A percentile compares a stretch with the other conserved stretches of the same genome.
phyloP scores from a whole-genome alignment of 1,140 invertebrate genomes.

The Reticulitermes speratus region DNA sequence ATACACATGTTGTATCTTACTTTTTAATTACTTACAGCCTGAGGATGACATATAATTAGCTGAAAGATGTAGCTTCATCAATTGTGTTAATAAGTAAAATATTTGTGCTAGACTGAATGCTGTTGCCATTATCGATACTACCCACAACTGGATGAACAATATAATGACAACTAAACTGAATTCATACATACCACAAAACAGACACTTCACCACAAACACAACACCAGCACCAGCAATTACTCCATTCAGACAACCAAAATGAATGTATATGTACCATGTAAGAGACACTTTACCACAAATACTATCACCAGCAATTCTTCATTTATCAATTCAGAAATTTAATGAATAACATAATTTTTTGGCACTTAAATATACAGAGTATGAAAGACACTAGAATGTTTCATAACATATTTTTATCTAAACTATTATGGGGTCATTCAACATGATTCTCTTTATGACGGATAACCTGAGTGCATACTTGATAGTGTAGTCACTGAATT shows the following conservation, averaged over 20 bases:
- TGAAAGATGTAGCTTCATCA: too few relatives aligned
- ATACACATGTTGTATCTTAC: too few relatives aligned
- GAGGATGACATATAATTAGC: too few relatives aligned
- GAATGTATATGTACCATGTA: neutral
- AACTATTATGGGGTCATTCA: neutral
- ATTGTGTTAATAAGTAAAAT: too few relatives aligned
- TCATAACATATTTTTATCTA: neutral
- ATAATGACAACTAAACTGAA: too few relatives aligned
- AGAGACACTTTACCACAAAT: neutral
- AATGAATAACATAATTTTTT: neutral
- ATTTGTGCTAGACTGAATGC: too few relatives aligned
- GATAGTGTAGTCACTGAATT: neutral
- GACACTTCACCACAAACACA: too few relatives aligned
- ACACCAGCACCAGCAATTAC: neutral
- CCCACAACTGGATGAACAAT: too few relatives aligned
- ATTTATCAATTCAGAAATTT: neutral
- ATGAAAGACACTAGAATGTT: constrained; percentile 1
- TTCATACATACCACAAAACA: too few relatives aligned
- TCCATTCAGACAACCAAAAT: neutral
- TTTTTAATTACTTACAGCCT: too few relatives aligned
- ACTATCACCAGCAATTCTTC: neutral
- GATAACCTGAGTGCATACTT: constrained; percentile 18
- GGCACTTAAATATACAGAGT: constrained; percentile 14
- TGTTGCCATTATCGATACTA: too few relatives aligned
- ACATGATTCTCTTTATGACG: neutral